Conservation (phyloP, 2,113 vertebrate genomes). For the Otus sunia region DNA sequence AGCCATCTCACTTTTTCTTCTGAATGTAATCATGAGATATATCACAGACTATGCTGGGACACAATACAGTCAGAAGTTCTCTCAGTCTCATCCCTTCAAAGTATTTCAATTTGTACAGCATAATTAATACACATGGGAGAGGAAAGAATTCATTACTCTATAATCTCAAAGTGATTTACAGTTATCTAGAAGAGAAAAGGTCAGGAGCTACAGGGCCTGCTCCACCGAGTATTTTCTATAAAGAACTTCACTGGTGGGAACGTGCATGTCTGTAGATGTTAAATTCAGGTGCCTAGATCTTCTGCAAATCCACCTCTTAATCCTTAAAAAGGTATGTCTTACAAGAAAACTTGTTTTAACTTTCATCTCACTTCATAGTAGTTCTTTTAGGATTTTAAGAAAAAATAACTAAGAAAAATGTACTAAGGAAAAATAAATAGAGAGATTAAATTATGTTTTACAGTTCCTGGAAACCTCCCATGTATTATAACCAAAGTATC, state of each 20-base stretch:
- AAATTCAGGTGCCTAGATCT: background rate
- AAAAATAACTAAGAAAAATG: background rate
- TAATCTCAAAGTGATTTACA: background rate
- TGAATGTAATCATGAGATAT: background rate
- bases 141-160: background rate
- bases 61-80: background rate
- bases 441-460: background rate
- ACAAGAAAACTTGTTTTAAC: background rate
- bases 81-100: background rate
- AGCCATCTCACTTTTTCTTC: background rate
- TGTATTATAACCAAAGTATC: background rate
- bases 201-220: background rate
- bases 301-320: background rate
- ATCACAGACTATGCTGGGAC: background rate
- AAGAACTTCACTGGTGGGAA: background rate
- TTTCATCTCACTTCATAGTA: background rate
- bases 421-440: background rate
- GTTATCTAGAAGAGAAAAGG: background rate
- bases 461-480: background rate
- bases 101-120: background rate
- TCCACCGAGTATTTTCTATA: background rate
- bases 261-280: background rate
- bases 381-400: background rate
- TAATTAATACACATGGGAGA: background rate
- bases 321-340: background rate